These are phyloP conservation scores for Ceratina japonica DNA, from an alignment of 1,140 invertebrate species.

Conservation along the genomic window DNA sequence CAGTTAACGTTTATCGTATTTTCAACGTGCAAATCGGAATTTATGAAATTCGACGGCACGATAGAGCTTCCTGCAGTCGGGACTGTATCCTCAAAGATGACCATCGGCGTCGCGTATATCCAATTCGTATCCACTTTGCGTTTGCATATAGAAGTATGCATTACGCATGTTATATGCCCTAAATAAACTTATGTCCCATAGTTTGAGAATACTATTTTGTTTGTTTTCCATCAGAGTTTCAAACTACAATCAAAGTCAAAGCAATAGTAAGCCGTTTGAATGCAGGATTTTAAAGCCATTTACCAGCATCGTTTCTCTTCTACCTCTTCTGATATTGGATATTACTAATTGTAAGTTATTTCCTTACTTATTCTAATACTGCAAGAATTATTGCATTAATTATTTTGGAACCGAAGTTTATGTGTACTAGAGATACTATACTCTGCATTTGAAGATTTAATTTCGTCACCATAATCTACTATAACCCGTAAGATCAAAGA, in stretches of 20 bases:
- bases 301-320: background rate
- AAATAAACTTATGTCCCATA: background rate
- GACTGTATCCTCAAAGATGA: constrained; percentile 21
- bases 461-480: background rate
- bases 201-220: background rate
- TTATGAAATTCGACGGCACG: constrained; percentile 29
- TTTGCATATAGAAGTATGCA: background rate
- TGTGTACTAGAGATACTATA: no score
- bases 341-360: no score
- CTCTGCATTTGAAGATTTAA: background rate
- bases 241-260: background rate
- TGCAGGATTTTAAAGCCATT: background rate
- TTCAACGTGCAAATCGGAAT: constrained; percentile 33
- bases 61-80: background rate
- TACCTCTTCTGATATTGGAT: no score
- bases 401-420: no score
- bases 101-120: background rate
- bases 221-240: background rate
- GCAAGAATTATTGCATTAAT: no score
- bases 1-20: constrained; percentile 31
- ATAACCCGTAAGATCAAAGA: constrained; percentile 19
- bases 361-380: no score
- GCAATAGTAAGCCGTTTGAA: background rate
- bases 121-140: constrained; percentile 1
- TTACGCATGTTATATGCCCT: background rate